Conservation (phyloP, 2,888 invertebrate species). For the Pherbina coryleti region DNA sequence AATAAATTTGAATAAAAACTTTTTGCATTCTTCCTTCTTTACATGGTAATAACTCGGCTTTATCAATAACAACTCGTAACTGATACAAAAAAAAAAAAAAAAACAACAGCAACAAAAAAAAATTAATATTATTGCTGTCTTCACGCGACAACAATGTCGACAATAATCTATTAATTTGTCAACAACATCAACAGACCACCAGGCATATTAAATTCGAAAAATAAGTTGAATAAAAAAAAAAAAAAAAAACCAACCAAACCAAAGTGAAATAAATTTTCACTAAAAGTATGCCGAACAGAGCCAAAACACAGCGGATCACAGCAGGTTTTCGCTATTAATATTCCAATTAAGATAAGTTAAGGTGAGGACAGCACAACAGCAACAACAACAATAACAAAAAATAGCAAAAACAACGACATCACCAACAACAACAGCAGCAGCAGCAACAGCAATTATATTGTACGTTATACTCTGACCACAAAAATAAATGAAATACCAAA, state of each 20-base stretch:
- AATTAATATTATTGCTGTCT: no score
- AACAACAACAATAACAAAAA: not conserved
- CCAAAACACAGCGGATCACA: not conserved
- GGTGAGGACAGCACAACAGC: conserved; percentile 4
- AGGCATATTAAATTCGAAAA: not conserved
- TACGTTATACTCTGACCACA: not conserved
- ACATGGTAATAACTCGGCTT: no score
- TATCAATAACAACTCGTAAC: no score
- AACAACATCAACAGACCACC: conserved; percentile 5
- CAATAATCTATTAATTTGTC: conserved; percentile 21
- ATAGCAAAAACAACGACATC: not conserved
- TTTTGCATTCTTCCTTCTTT: no score
- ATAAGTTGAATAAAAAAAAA: not conserved
- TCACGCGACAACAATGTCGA: not conserved
- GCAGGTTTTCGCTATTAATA: conserved; percentile 17
- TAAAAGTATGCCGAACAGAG: not conserved
- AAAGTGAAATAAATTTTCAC: no score
- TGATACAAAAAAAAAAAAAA: no score
- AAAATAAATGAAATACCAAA: not conserved
- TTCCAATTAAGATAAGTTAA: conserved; percentile 22
- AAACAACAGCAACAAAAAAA: no score
- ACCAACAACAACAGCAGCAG: not conserved
- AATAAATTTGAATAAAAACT: not conserved
- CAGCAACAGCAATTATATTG: not conserved
- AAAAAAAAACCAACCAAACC: not conserved